A percentile compares a stretch with the other conserved stretches of the same genome.
phyloP scores from a whole-genome alignment of 1,140 invertebrate genomes.

The Calycopis cecrops region DNA sequence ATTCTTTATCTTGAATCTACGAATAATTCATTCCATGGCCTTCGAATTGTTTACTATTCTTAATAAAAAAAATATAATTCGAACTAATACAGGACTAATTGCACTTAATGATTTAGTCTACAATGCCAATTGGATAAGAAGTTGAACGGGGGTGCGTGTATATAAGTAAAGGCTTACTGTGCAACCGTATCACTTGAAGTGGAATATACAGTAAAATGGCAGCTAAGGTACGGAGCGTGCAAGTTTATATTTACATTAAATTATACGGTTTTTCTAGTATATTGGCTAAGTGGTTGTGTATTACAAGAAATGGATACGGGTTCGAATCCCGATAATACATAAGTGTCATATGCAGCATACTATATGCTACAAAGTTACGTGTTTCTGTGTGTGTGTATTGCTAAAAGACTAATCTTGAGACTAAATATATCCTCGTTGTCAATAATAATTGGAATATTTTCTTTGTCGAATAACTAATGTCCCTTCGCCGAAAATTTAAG shows the following conservation, averaged over 20 bases:
- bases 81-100: neutral
- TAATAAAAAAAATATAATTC: too few species aligned
- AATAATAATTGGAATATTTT: slow-evolving; percentile 10
- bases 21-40: too few species aligned
- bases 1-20: too few species aligned
- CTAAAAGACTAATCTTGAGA: too few species aligned
- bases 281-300: too few species aligned
- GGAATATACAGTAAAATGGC: slow-evolving; percentile 66
- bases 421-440: neutral
- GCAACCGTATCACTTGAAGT: slow-evolving; percentile 56
- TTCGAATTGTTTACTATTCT: too few species aligned
- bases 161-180: slow-evolving; percentile 51
- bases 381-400: too few species aligned
- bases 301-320: neutral
- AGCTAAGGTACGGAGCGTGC: slow-evolving; percentile 48
- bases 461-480: too few species aligned
- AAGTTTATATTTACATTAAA: neutral
- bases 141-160: slow-evolving; percentile 54
- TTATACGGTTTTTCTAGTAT: neutral
- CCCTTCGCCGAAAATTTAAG: too few species aligned
- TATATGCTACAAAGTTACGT: too few species aligned
- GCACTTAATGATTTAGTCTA: slow-evolving; percentile 18
- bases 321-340: too few species aligned
- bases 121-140: slow-evolving; percentile 16
- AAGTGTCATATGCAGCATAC: too few species aligned